phyloP scores from a whole-genome alignment of 1,140 invertebrate species.

The Cotesia glomerata region DNA sequence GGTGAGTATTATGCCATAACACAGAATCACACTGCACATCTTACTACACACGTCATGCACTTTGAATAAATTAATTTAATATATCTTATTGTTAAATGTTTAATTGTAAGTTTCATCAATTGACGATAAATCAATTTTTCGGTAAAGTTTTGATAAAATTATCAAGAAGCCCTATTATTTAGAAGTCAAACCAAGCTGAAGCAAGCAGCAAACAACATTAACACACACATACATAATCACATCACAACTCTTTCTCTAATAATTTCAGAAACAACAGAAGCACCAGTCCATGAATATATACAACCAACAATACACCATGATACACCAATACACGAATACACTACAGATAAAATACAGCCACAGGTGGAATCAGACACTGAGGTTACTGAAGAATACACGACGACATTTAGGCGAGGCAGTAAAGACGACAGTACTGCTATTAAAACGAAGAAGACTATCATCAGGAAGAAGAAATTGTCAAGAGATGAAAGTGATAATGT shows the following conservation, averaged over 20 bases:
- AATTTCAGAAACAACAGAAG: slow-evolving; percentile 63
- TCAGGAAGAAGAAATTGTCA: slow-evolving; percentile 45
- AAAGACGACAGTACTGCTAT: slow-evolving; percentile 59
- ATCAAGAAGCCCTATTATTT: not conserved
- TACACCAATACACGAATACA: slow-evolving; percentile 60
- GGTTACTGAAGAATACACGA: slow-evolving; percentile 58
- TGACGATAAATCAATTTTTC: not conserved
- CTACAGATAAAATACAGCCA: slow-evolving; percentile 43
- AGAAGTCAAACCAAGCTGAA: slow-evolving; percentile 43
- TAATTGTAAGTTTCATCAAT: no score
- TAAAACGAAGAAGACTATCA: slow-evolving; percentile 57
- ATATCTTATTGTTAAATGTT: no score
- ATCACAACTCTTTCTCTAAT: slow-evolving; percentile 51
- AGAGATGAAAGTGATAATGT: slow-evolving; percentile 41
- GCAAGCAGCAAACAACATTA: slow-evolving; percentile 35
- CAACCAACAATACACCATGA: slow-evolving; percentile 46
- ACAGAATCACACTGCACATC: no score
- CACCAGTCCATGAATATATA: slow-evolving; percentile 58
- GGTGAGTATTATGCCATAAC: no score
- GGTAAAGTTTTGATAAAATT: not conserved
- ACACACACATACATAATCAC: slow-evolving; percentile 43
- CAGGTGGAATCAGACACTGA: slow-evolving; percentile 55
- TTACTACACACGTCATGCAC: no score
- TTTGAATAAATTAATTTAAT: no score
- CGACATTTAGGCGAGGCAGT: slow-evolving; percentile 55